These are phyloP conservation scores for Montipora sp. DNA, from an alignment of 64 coral and sea anemone genomes.

Conservation along the genomic window DNA sequence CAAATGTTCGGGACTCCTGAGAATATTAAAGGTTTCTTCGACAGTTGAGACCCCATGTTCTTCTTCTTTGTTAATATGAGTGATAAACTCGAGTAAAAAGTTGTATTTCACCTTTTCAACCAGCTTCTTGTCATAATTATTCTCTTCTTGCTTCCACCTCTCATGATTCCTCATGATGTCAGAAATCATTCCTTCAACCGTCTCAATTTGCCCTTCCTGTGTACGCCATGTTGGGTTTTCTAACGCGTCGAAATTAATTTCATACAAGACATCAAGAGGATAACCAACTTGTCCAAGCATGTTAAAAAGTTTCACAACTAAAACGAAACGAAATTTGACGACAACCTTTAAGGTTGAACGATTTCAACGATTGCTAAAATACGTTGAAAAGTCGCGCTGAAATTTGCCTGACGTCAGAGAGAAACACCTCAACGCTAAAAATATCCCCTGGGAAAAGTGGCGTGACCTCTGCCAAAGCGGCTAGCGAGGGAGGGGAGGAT, in stretches of 20 bases:
- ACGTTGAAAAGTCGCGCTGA: not conserved
- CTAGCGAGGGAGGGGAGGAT: too few species aligned
- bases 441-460: not conserved
- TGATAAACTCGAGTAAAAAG: conserved; percentile 49
- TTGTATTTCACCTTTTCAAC: not conserved
- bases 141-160: conserved; percentile 16
- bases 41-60: conserved; percentile 55
- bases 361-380: not conserved
- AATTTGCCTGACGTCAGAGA: conserved; percentile 6
- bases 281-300: not conserved
- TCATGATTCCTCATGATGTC: conserved; percentile 1
- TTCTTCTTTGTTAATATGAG: conserved; percentile 73
- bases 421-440: too few species aligned
- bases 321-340: too few species aligned
- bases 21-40: conserved; percentile 28
- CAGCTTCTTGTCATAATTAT: not conserved
- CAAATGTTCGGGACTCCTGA: not conserved
- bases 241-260: not conserved
- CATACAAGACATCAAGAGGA: not conserved
- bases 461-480: too few species aligned
- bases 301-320: not conserved
- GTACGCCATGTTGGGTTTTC: not conserved
- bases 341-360: too few species aligned
- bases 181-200: conserved; percentile 10
- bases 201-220: not conserved